Percentiles rank a stretch among this genome's conserved stretches.
phyloP scores from a whole-genome alignment of 2,797 vertebrate species.

The Macrochelys suwanniensis region DNA sequence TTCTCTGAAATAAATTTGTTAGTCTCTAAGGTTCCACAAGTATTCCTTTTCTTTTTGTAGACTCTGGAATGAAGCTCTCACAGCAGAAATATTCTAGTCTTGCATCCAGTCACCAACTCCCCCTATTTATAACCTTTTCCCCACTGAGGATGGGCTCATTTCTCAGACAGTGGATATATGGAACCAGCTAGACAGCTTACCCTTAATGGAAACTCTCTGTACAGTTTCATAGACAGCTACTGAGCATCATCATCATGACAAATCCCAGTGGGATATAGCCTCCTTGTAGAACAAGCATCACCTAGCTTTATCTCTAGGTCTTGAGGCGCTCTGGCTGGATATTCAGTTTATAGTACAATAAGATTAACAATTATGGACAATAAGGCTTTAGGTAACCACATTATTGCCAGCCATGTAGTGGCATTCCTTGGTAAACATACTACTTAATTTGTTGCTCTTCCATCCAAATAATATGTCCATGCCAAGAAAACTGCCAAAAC shows the following conservation, averaged over 20 bases:
- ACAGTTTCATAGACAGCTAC: accelerated
- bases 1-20: too few relatives aligned
- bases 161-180: neutral
- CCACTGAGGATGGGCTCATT: neutral
- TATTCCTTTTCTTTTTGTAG: neutral
- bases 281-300: neutral
- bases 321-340: neutral
- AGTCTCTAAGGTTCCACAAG: too few relatives aligned
- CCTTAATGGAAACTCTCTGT: neutral
- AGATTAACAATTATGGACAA: neutral
- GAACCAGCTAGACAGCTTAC: neutral
- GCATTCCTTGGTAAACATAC: too few relatives aligned
- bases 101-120: neutral
- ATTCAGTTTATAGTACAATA: neutral
- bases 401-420: too few relatives aligned
- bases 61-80: neutral
- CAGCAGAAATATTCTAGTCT: accelerated
- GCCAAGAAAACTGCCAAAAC: too few relatives aligned
- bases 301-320: neutral
- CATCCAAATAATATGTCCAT: too few relatives aligned
- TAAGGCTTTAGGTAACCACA: neutral
- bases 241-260: neutral
- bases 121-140: neutral
- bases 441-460: too few relatives aligned
- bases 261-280: neutral